Conservation (phyloP, 1,140 invertebrate genomes). For the Dinoponera quadriceps region DNA sequence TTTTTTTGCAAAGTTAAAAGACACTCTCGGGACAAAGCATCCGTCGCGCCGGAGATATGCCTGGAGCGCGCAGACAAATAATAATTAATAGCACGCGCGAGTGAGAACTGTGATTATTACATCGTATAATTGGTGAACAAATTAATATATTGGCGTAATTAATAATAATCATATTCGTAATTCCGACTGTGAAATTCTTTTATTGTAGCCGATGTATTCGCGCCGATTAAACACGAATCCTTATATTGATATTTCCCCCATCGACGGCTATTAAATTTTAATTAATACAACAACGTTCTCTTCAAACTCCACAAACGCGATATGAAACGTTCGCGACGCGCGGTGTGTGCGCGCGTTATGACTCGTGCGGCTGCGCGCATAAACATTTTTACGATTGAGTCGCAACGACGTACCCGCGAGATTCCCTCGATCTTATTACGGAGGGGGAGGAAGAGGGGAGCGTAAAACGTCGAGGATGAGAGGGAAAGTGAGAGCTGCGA, state of each 20-base stretch:
- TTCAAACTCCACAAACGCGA: neutral
- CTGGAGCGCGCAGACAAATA: no score
- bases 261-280: conserved; percentile 48
- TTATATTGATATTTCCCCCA: conserved; percentile 52
- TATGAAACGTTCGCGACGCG: neutral
- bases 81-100: neutral
- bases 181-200: conserved; percentile 36
- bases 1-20: neutral
- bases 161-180: conserved; percentile 44
- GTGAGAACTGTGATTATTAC: conserved; percentile 5
- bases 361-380: no score
- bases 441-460: no score
- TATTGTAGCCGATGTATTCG: conserved; percentile 4
- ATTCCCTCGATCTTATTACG: neutral
- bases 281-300: conserved; percentile 29
- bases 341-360: neutral
- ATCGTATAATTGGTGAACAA: conserved; percentile 22
- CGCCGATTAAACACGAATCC: conserved; percentile 44
- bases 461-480: neutral
- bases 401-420: neutral
- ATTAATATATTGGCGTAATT: conserved; percentile 44
- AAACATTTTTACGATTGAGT: neutral
- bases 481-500: neutral
- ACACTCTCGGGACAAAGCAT: neutral
- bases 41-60: neutral